A percentile compares a stretch with the other conserved stretches of the same genome.
These are phyloP conservation scores for Poeciliopsis gracilis DNA, from an alignment of 2,797 vertebrate genomes.

Conservation along the genomic window DNA sequence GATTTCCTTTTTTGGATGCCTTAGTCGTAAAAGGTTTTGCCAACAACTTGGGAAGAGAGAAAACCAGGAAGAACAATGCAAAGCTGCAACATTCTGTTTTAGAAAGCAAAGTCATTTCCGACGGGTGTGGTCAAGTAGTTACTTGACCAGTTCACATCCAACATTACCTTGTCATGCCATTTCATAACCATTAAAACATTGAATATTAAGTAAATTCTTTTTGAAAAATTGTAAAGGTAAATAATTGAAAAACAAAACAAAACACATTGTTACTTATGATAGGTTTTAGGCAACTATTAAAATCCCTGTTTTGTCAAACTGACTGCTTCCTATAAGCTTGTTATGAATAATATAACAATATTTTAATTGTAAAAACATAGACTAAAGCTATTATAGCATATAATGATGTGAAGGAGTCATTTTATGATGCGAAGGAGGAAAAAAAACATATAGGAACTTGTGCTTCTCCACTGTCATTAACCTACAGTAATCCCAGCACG, in stretches of 20 bases:
- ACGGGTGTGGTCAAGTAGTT: too few relatives aligned
- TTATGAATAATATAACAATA: background rate
- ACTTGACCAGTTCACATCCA: background rate
- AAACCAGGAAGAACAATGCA: background rate
- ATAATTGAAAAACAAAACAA: too few relatives aligned
- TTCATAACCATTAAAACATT: background rate
- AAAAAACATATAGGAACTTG: background rate
- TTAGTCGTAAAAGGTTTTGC: background rate
- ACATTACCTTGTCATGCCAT: background rate
- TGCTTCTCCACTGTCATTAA: background rate
- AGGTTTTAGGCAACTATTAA: background rate
- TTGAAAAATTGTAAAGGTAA: too few relatives aligned
- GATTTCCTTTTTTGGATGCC: background rate
- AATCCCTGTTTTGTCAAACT: background rate
- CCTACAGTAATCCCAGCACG: background rate
- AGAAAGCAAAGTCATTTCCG: background rate
- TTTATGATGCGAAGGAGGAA: background rate
- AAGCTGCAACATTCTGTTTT: background rate
- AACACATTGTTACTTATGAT: background rate
- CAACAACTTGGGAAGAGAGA: background rate
- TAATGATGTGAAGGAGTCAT: background rate
- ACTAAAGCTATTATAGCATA: background rate
- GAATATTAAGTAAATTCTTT: background rate
- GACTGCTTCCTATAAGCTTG: background rate
- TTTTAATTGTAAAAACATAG: background rate